Evolutionary conservation across 92 coral and sea anemone genomes (phyloP).

Genomic region (Porites rus): DNA sequence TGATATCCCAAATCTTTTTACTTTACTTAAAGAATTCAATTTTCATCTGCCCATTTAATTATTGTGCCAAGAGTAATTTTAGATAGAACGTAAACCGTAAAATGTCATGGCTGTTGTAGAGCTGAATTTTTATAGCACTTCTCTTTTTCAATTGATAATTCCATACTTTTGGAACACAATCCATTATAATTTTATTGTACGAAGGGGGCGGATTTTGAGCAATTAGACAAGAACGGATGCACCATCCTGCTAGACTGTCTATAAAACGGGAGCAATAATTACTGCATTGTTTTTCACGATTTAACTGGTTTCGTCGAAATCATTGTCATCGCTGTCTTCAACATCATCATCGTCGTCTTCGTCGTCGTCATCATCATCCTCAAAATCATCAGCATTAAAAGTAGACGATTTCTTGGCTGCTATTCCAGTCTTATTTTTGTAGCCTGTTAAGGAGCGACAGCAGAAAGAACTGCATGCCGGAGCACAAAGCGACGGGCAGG

Average conservation of each 20-base stretch:
- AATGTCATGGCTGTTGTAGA: too few relatives aligned
- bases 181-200: too few relatives aligned
- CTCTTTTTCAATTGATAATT: too few relatives aligned
- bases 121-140: too few relatives aligned
- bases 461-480: constrained; percentile 48
- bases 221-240: too few relatives aligned
- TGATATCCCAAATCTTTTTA: too few relatives aligned
- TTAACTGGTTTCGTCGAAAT: constrained; percentile 33
- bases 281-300: neutral
- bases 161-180: too few relatives aligned
- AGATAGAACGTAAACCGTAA: too few relatives aligned
- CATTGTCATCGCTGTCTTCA: constrained; percentile 27
- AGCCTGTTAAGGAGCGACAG: constrained; percentile 41
- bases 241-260: neutral
- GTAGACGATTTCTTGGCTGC: constrained; percentile 44
- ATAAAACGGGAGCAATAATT: neutral
- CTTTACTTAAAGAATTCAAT: too few relatives aligned
- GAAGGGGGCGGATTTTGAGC: too few relatives aligned
- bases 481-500: constrained; percentile 50
- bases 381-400: constrained; percentile 9
- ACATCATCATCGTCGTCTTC: constrained; percentile 15
- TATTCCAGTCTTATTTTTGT: constrained; percentile 6
- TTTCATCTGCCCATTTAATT: too few relatives aligned
- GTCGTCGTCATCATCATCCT: constrained; percentile 35
- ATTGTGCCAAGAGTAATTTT: too few relatives aligned